A percentile compares a stretch with the other conserved stretches of the same genome.
Conservation (phyloP, 2,113 vertebrate genomes). For the Sylvietta virens region DNA sequence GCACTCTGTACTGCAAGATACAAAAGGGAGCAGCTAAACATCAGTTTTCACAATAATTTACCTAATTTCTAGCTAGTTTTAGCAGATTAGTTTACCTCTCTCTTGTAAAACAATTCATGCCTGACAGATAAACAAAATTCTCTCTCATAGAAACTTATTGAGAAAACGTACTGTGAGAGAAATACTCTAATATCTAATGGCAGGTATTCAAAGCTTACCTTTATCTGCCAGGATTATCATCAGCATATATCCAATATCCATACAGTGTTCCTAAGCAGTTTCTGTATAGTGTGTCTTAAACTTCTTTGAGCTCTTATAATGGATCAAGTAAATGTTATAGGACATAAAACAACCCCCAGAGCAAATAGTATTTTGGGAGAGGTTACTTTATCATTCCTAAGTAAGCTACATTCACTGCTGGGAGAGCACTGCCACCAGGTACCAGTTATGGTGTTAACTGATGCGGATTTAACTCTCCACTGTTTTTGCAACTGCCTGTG, state of each 20-base stretch:
- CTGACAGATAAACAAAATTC: not conserved
- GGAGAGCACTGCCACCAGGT: not conserved
- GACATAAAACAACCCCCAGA: not conserved
- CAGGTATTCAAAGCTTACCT: not conserved
- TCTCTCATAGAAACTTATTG: not conserved
- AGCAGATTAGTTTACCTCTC: not conserved
- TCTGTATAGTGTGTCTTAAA: not conserved
- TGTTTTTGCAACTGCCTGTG: not conserved
- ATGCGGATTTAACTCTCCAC: not conserved
- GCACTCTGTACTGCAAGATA: not conserved
- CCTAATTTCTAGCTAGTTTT: not conserved
- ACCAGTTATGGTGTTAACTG: not conserved
- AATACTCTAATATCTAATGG: not conserved
- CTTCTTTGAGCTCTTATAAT: not conserved
- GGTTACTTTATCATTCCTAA: not conserved
- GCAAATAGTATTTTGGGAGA: not conserved
- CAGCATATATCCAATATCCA: not conserved
- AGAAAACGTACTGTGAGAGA: not conserved
- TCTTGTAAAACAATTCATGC: not conserved
- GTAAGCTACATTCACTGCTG: not conserved
- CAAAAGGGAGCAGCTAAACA: not conserved
- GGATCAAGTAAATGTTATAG: not conserved
- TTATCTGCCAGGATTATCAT: not conserved
- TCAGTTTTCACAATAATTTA: not conserved
- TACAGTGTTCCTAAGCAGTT: not conserved